Base-by-base conservation (phyloP, 1,140 invertebrate species). In the Diorhabda elongata region DNA sequence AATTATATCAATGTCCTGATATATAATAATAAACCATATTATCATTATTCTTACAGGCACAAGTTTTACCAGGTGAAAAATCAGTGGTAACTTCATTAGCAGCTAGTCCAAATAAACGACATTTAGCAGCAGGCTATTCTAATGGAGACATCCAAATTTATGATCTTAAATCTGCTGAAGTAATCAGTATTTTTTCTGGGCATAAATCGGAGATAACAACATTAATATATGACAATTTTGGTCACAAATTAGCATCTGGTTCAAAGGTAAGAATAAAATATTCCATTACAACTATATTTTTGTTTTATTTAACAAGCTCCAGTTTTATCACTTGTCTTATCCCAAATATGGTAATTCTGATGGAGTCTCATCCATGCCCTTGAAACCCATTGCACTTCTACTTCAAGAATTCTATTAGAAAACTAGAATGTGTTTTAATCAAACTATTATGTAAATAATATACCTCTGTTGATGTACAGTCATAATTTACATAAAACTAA, bases 101-200 rank as follows among this genome's bases (percentile, higher is more conserved):
- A 68, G 85, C 88, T 4, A 93, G 89, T 68, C 88, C 90, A 0
- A 88, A 90, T 78, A 88, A 89, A 58, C 83, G 88, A 66, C 87
- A 91, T 70, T 82, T 99, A 73, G 96, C 96, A 11, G 93, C 92
- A 60, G 98, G 97, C 7, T 98, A 98, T 82, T 83, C 87, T 4
- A 93, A 98, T 87, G 97, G 97, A 6, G 88, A 88, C 64, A 85
- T 99, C 0, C 90, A 91, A 80, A 85, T 96, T 2, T 98, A 92
- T 81, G 88, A 94, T 79, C 82, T 89, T 67, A 83, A 82, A 69
- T 88, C 84, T 70, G 88, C 85, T 74, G 91, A 94, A 77, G 82
- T 87, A 74, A 83, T 89, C 41, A 90, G 92, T 75, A 89, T 90
- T 11, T 94, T 98, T 82, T 86, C 91, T 71, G 95, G 97, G 26